phyloP scores from a whole-genome alignment of 2,888 invertebrate species.

The Pseudococcus viburni region DNA sequence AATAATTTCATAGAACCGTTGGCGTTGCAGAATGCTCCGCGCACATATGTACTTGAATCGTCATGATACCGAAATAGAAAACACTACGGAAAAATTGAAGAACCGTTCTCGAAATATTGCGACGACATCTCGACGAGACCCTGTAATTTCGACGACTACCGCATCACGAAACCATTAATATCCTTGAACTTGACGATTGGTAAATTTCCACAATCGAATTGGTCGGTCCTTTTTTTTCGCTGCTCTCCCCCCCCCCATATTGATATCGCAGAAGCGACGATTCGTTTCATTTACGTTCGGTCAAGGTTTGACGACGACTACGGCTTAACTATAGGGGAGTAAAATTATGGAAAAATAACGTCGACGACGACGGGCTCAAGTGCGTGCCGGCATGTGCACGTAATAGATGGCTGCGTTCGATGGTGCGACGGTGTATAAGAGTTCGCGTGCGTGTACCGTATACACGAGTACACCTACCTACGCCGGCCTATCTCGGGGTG shows the following conservation, averaged over 20 bases:
- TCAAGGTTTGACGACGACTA: not conserved
- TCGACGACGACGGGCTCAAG: not conserved
- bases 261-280: not conserved
- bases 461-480: not conserved
- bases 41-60: too few species aligned
- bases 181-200: not conserved
- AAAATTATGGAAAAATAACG: constrained; percentile 20
- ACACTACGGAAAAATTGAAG: too few species aligned
- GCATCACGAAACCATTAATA: not conserved
- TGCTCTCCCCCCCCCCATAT: not conserved
- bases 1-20: too few species aligned
- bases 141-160: too few species aligned
- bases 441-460: not conserved
- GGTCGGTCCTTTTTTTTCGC: not conserved
- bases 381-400: constrained; percentile 31
- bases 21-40: too few species aligned
- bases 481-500: not conserved
- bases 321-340: not conserved
- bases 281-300: constrained; percentile 9
- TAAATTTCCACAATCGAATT: not conserved
- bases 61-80: too few species aligned
- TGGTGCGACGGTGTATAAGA: not conserved
- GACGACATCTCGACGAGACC: too few species aligned
- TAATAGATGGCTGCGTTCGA: constrained; percentile 9
- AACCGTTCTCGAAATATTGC: too few species aligned